Evolutionary conservation across 2,797 vertebrate species (phyloP), one percentile per base, ranked within the genome.

Genomic region (Hoplostethus atlanticus): DNA sequence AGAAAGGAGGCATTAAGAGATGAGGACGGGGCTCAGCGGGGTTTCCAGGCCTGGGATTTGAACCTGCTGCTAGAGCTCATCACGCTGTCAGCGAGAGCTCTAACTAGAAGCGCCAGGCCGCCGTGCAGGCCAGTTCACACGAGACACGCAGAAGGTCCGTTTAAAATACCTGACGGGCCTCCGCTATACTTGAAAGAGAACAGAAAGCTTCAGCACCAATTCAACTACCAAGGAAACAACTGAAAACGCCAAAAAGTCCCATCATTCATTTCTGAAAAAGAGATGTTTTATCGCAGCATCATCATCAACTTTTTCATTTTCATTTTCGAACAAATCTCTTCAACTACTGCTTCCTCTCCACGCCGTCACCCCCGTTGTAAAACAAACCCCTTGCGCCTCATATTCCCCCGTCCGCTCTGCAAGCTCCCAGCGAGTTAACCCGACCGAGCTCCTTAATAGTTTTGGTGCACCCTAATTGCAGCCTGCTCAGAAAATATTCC

Each of bases 401-500:
- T 16, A 38, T 50, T 68, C 56, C 17, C 28, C 28, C 15, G 6
- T 16, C 4, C 67, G 63, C 68, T 50, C 66, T 76, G 70, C 82
- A 25, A 21, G 17, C 75, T 65, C 55, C 42, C 68, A 73, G 57
- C 57, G 48, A 74, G 79, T 53, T 71, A 81, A 21, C 21, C 83
- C 78, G 73, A 77, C 63, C 67, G 15, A 71, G 68, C n/a, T 42
- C 80, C 65, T 64, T 84, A 84, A 92, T 89, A 87, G 77, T 87
- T 92, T 91, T 88, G 90, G 92, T 88, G 72, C 38, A 88, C 90
- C 91, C 72, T 93, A 93, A 92, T 92, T 93, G 81, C 87, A 89
- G 85, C n/a, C 64, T 38, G 46, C 85, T 84, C 87, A 71, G 84
- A 89, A 93, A 92, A 90, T 84, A 84, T 92, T 91, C 91, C 88